These are phyloP conservation scores for Eilema depressum DNA, from an alignment of 2,888 invertebrate species.

Conservation along the genomic window DNA sequence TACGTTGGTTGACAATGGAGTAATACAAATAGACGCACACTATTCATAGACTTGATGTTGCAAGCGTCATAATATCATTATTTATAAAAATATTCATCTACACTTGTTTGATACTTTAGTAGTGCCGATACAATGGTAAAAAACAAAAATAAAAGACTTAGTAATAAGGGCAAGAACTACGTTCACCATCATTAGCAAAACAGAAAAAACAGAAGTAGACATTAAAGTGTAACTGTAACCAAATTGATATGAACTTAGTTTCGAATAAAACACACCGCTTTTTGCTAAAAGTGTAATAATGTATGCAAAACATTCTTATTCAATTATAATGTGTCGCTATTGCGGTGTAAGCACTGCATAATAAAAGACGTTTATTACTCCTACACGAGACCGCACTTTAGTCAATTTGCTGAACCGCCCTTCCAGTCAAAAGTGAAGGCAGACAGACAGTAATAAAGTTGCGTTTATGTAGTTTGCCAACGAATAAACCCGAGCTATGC, in stretches of 20 bases:
- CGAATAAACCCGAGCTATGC: conserved; percentile 60
- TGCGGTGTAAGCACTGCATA: conserved; percentile 47
- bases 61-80: no score
- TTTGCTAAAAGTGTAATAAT: conserved; percentile 18
- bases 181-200: no score
- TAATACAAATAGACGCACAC: no score
- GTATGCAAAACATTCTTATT: conserved; percentile 45
- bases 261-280: background rate
- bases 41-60: no score
- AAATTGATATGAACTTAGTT: background rate
- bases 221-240: background rate
- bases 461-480: conserved; percentile 71
- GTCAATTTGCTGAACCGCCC: conserved; percentile 63
- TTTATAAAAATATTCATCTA: no score
- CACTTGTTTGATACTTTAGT: no score
- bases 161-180: no score
- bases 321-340: conserved; percentile 43
- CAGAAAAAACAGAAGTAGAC: background rate
- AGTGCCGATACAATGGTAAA: no score
- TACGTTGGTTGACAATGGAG: no score
- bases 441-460: conserved; percentile 74
- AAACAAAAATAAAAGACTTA: no score
- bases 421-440: conserved; percentile 68
- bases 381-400: conserved; percentile 70
- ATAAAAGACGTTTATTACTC: conserved; percentile 62